These are phyloP conservation scores for Dermatophagoides farinae DNA, from an alignment of 1,140 invertebrate species.

Conservation along the genomic window DNA sequence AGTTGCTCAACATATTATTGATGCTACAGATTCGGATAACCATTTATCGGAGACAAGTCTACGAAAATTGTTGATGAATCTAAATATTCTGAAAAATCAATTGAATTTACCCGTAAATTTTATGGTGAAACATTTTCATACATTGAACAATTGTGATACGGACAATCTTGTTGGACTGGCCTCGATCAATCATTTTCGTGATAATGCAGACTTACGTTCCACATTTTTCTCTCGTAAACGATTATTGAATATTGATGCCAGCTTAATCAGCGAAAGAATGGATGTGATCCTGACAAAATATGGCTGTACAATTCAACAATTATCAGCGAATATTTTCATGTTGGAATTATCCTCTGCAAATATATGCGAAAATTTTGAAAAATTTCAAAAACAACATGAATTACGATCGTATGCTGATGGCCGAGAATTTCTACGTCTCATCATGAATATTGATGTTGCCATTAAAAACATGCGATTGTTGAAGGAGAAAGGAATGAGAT, in stretches of 20 bases:
- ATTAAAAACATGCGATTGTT: not conserved
- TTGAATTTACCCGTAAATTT: not conserved
- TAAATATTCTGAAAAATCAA: not conserved
- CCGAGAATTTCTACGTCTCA: not conserved
- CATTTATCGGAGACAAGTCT: not conserved
- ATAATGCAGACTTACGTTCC: not conserved
- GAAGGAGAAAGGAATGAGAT: not conserved
- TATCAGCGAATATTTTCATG: not conserved
- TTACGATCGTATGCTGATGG: not conserved
- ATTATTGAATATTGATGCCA: not conserved
- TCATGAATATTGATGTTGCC: not conserved
- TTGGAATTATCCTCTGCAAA: not conserved
- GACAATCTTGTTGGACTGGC: not conserved
- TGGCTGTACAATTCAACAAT: not conserved
- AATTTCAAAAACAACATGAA: not conserved
- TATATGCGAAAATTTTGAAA: not conserved
- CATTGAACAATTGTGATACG: not conserved
- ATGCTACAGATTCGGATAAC: not conserved
- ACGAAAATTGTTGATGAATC: not conserved
- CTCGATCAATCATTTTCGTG: not conserved
- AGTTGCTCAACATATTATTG: not conserved
- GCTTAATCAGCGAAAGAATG: not conserved
- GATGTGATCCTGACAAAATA: not conserved
- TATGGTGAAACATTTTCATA: not conserved
- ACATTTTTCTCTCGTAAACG: not conserved